Conservation (phyloP, 1,140 invertebrate genomes). For the Scaptomyza graminum region DNA sequence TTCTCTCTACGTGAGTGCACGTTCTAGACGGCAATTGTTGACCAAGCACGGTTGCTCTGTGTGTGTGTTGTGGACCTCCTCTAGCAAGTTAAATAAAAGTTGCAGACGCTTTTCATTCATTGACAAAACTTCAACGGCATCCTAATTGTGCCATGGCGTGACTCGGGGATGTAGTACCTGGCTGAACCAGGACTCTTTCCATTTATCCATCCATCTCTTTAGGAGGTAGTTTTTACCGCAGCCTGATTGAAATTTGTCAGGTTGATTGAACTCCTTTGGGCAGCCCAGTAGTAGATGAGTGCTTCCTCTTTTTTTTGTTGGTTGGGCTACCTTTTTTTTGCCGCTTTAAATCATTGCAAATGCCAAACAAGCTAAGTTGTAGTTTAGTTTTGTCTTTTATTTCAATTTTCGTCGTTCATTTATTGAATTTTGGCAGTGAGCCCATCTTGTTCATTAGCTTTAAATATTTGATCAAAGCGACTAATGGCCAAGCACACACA, state of each 20-base stretch:
- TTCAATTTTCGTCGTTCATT: conserved; percentile 21
- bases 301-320: conserved; percentile 10
- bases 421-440: conserved; percentile 42
- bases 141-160: conserved; percentile 72
- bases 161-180: conserved; percentile 30
- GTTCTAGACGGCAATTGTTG: conserved; percentile 61
- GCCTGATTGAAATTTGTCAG: conserved; percentile 74
- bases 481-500: conserved; percentile 50
- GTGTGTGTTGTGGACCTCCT: conserved; percentile 16
- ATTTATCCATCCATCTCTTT: conserved; percentile 1
- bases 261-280: conserved; percentile 68
- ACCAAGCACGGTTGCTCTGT: conserved; percentile 44
- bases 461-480: conserved; percentile 76
- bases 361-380: conserved; percentile 55
- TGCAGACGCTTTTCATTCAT: conserved; percentile 74
- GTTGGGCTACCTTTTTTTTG: conserved; percentile 3
- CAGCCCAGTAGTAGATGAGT: conserved; percentile 25
- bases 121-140: conserved; percentile 74
- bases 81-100: conserved; percentile 75
- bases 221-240: conserved; percentile 55
- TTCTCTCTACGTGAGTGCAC: conserved; percentile 58
- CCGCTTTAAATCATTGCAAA: conserved; percentile 51
- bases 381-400: conserved; percentile 16
- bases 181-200: conserved; percentile 1
- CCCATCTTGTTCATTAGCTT: conserved; percentile 73